Base-by-base conservation (phyloP, 2,113 vertebrate genomes). In the Aplodontia rufa region DNA sequence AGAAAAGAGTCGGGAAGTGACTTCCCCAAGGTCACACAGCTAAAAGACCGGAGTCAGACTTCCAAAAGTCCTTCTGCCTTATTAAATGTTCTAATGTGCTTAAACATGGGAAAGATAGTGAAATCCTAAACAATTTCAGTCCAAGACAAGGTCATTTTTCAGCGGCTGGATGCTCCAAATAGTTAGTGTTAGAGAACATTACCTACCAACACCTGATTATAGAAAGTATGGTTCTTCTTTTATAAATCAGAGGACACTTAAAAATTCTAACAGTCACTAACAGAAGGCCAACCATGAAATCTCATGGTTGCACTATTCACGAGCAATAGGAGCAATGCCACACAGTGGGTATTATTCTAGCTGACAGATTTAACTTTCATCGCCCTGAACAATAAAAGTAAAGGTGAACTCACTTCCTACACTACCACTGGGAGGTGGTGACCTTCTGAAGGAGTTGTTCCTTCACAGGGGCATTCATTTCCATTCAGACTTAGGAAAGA, bases 381-480 rank as follows among this genome's bases (percentile, higher is more conserved):
- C 86, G 79, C 58, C 10, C 47, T 12, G 28, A 75, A 58, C 72
- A 47, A n/a, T n/a, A 37, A 88, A 86, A 96, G 85, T 83, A 69
- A 47, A 94, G 91, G 68, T 12, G n/a, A 60, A 89, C 69, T 96
- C 90, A 80, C 72, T 94, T 94, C 83, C 69, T 24, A 20, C 22
- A 40, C 35, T 37, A 60, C 87, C 35, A 17, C 3, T 7, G 20
- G 16, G 35, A 86, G 86, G 89, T 10, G 55, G 24, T 32, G 72
- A 86, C 74, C 89, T 85, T 82, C 80, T 28, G 81, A 68, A 72
- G 20, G 40, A 71, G 76, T 20, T 64, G 8, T 51, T n/a, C 53
- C 40, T 55, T 82, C 64, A 55, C 87, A 95, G 94, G 97, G 92
- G 94, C 66, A 28, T 32, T 60, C 81, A 69, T 35, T 90, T 90